phyloP scores from a whole-genome alignment of 2,888 invertebrate species.

The Eilema griseolum region DNA sequence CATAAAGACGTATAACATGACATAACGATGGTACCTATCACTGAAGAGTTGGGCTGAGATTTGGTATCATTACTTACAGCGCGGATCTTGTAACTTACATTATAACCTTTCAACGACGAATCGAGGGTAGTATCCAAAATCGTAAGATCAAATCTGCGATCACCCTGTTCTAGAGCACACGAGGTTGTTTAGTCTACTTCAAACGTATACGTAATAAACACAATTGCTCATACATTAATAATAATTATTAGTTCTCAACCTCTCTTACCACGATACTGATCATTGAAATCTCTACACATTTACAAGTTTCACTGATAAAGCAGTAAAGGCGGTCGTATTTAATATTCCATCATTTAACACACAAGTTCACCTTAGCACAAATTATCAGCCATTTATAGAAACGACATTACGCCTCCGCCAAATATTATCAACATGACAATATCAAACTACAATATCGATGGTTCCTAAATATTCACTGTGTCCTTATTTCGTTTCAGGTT shows the following conservation, averaged over 20 bases:
- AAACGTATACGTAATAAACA: not conserved
- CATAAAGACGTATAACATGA: not conserved
- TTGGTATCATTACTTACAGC: not conserved
- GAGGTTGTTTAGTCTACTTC: not conserved
- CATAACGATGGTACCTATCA: not conserved
- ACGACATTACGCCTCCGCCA: conserved; percentile 64
- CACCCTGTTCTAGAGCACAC: not conserved
- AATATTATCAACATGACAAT: conserved; percentile 51
- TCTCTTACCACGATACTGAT: conserved; percentile 10
- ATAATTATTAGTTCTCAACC: not conserved
- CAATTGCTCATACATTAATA: not conserved
- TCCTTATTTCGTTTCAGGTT: conserved; percentile 10
- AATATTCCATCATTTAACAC: conserved; percentile 63
- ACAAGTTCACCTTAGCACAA: conserved; percentile 76
- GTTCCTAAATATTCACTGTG: conserved; percentile 26
- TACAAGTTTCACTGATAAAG: conserved; percentile 25
- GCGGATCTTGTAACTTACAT: not conserved
- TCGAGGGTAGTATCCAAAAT: not conserved
- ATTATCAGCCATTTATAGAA: conserved; percentile 64
- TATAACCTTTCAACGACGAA: not conserved
- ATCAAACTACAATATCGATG: conserved; percentile 31
- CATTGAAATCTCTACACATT: conserved; percentile 32
- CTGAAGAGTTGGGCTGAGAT: not conserved
- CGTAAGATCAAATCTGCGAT: not conserved
- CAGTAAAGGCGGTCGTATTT: conserved; percentile 67